Conservation (phyloP, 2,888 invertebrate genomes). For the Eurytoma californica region DNA sequence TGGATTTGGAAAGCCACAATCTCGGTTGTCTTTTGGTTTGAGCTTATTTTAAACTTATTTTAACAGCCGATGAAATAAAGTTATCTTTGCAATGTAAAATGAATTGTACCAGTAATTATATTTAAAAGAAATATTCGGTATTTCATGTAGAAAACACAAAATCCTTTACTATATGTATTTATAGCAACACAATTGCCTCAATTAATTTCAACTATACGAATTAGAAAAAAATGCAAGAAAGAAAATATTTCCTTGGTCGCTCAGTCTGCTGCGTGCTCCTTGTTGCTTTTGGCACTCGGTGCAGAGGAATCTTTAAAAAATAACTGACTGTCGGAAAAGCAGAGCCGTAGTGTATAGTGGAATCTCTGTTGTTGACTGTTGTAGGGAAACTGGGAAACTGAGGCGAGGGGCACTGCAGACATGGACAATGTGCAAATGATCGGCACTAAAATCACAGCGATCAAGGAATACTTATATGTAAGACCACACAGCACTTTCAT, state of each 20-base stretch:
- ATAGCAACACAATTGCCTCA: no score
- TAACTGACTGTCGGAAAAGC: slow-evolving; percentile 35
- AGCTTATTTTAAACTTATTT: no score
- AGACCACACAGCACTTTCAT: slow-evolving; percentile 60
- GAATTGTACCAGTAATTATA: no score
- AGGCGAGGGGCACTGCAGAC: slow-evolving; percentile 71
- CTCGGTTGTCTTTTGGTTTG: no score
- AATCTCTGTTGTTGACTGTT: slow-evolving; percentile 73
- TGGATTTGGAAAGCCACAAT: no score
- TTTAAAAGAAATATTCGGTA: no score
- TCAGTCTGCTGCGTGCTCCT: slow-evolving; percentile 66
- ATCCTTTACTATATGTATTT: no score
- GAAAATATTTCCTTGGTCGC: slow-evolving; percentile 70
- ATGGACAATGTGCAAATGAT: slow-evolving; percentile 75
- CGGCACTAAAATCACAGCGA: slow-evolving; percentile 75
- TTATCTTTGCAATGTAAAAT: no score
- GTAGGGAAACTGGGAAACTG: slow-evolving; percentile 66
- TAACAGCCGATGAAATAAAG: no score
- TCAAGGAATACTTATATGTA: slow-evolving; percentile 76
- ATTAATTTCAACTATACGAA: neutral
- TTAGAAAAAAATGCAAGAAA: slow-evolving; percentile 28
- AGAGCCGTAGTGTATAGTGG: slow-evolving; percentile 61
- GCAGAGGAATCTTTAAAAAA: slow-evolving; percentile 14
- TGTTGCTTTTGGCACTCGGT: slow-evolving; percentile 57
- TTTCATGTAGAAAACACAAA: no score